These are phyloP conservation scores for Dinomys branickii DNA, from an alignment of 2,113 vertebrate genomes.

Conservation along the genomic window DNA sequence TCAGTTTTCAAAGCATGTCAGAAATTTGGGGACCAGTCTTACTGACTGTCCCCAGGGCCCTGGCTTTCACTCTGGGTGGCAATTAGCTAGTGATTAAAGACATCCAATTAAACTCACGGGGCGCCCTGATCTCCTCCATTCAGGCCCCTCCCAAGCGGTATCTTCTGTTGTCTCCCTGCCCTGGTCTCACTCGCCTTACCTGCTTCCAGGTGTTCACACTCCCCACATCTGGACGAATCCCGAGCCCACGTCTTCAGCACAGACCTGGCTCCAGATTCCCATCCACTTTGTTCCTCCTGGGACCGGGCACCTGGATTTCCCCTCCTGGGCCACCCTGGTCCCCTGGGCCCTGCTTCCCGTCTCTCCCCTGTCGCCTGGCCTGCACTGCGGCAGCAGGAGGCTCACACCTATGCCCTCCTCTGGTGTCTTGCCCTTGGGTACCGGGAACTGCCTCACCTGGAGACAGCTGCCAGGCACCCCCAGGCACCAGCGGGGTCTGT, in stretches of 20 bases:
- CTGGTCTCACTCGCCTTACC: not conserved
- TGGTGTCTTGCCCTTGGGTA: not conserved
- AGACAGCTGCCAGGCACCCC: not conserved
- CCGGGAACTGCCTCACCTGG: not conserved
- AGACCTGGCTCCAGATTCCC: not conserved
- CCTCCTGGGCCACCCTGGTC: not conserved
- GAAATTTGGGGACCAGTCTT: not conserved
- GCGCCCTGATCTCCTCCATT: not conserved
- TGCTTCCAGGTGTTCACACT: not conserved
- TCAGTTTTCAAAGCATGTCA: not conserved
- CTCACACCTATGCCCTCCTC: not conserved
- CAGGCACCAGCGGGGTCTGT: not conserved
- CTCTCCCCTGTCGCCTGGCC: not conserved
- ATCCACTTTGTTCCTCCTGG: not conserved
- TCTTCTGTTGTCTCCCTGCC: not conserved
- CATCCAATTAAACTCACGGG: not conserved
- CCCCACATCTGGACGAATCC: not conserved
- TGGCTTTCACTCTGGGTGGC: not conserved
- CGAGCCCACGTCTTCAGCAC: not conserved
- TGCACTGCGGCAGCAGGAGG: not conserved
- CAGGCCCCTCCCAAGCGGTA: not conserved
- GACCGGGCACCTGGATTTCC: not conserved
- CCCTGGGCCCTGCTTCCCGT: not conserved
- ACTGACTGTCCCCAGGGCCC: not conserved
- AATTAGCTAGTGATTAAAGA: not conserved